Base-by-base conservation (phyloP, 2,113 vertebrate genomes). In the Scortum barcoo region DNA sequence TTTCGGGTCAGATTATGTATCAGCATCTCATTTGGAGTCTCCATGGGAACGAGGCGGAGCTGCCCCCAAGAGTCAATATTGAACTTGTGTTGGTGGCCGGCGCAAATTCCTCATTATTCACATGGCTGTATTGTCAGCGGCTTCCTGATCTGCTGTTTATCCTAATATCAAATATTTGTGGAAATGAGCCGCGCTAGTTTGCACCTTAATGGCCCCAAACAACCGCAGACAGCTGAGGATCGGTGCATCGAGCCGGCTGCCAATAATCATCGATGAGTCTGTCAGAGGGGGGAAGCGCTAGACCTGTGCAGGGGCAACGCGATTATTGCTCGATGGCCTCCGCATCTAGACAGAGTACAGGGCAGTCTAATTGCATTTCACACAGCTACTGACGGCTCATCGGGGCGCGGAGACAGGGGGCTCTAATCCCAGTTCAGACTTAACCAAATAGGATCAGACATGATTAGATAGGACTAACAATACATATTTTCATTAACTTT, bases 111-210 rank as follows among this genome's bases (percentile, higher is more conserved):
- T 87, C 83, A 82, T 92, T 89, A 89, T 91, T 83, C 84, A 81
- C 84, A 42, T 67, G 48, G 54, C 33, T 81, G 63, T 40, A 80
- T 84, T 89, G 88, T 86, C 86, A 30, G 24, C 16, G 28, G 86
- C 87, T 91, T 93, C 92, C 93, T 92, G 90, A 69, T 81, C 82
- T 42, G n/a, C 63, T 33, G 44, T n/a, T 93, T 72, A 92, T 86
- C 90, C 82, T 33, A 61, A 93, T 85, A 58, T 83, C 93, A 95
- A 93, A 95, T 95, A 94, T 96, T 95, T 93, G 90, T 44, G 72
- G 74, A 81, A 78, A 91, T 80, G 63, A 80, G 46, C 78, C 78
- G 53, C 63, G 42, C 76, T 83, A 81, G 46, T 94, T 95, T 94
- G 91, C 95, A 94, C 83, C 84, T 86, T 83, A 93, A 95, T 92